Evolutionary conservation across 2,113 vertebrate genomes (phyloP), one percentile per base, ranked within the genome.

Genomic region (Orycteropus afer): DNA sequence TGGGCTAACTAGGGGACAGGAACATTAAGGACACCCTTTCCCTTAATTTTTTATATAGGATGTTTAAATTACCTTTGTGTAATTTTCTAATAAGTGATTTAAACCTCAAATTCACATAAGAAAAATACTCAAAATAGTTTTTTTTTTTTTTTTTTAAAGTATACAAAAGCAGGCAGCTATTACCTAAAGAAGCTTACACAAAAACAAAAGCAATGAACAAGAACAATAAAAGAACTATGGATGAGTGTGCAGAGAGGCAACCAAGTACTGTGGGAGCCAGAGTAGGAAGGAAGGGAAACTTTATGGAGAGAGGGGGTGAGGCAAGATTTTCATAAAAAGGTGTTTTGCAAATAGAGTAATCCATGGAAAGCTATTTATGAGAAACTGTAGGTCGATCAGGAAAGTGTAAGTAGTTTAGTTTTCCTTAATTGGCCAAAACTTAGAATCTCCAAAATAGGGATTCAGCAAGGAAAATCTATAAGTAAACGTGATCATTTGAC

Each of bases 61-160:
- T 96, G 61, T 89, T 94, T 94, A 47, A 11, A 84, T 96, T 91
- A 76, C 0, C 47, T 81, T 83, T 86, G n/a, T 83, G 69, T 90
- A 78, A 37, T 81, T 92, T 79, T 93, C 94, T 89, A 71, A 87
- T 88, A 65, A 81, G 53, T 2, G 13, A n/a, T 85, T 86, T 82
- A 89, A 20, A 85, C 61, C 67, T 90, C 73, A 93, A 80, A 57
- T 91, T 55, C 57, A 77, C 17, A 20, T 87, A 82, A 91, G 61
- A 89, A 76, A 92, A 95, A 90, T 86, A 74, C 55, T 32, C 45
- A 61, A n/a, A 63, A 11, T 89, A 83, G 69, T 3, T 71, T 94
- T 96, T 40, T 96, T 42, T 9, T 34, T 3, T 71, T 94, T 96
- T 40, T 96, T 42, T 9, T 34, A 51, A 92, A 85, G 7, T 73